These are phyloP conservation scores for Morpho deidamia DNA, from an alignment of 2,888 invertebrate species.

Conservation along the genomic window DNA sequence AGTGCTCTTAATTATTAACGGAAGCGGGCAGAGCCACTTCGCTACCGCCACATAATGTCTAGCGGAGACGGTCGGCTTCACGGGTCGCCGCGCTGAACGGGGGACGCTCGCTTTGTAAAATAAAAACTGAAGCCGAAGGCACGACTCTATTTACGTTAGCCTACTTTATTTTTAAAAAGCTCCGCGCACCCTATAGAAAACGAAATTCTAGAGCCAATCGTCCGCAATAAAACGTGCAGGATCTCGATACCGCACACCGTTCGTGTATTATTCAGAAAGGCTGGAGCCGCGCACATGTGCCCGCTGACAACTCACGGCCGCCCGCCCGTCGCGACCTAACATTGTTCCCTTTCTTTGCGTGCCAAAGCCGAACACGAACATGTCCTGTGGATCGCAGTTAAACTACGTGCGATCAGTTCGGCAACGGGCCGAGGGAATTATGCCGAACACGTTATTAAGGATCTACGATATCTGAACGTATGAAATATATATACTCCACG, in stretches of 20 bases:
- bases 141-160: slow-evolving; percentile 19
- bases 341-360: not conserved
- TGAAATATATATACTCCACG: not conserved
- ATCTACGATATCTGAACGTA: not conserved
- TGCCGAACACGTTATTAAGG: too few species aligned
- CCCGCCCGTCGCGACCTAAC: not conserved
- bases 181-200: slow-evolving; percentile 2
- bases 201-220: slow-evolving; percentile 49
- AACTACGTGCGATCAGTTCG: too few species aligned
- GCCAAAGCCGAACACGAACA: not conserved
- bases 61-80: too few species aligned
- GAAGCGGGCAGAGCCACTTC: slow-evolving; percentile 36
- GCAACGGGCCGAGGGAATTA: too few species aligned
- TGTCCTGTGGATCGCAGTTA: too few species aligned
- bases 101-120: not conserved
- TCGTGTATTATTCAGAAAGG: slow-evolving; percentile 61
- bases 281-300: slow-evolving; percentile 54
- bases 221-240: slow-evolving; percentile 57
- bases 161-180: slow-evolving; percentile 23
- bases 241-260: slow-evolving; percentile 49
- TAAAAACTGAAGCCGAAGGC: not conserved
- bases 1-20: slow-evolving; percentile 70
- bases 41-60: slow-evolving; percentile 27
- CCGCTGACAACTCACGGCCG: slow-evolving; percentile 43
- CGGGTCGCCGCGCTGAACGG: slow-evolving; percentile 18